Percentiles rank a stretch among this genome's conserved stretches.
Conservation (phyloP, 2,113 vertebrate genomes). For the Hippocampus barbouri region DNA sequence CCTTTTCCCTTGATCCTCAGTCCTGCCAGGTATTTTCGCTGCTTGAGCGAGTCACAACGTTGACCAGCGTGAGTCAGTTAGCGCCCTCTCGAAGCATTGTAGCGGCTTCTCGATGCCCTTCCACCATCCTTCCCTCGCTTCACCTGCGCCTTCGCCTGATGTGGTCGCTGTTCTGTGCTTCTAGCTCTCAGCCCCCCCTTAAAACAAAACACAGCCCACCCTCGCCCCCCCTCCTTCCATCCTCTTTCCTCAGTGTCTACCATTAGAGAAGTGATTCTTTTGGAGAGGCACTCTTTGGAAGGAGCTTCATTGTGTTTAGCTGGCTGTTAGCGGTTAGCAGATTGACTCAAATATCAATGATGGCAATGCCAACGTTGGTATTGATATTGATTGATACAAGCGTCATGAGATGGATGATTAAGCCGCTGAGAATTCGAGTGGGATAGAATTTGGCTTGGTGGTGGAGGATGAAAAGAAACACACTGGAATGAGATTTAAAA, state of each 20-base stretch:
- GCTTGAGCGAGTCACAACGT: conserved; percentile 80
- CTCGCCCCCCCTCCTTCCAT: background rate
- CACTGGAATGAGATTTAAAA: background rate
- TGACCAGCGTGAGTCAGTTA: conserved; percentile 80
- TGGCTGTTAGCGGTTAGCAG: background rate
- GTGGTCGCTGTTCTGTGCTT: conserved; percentile 67
- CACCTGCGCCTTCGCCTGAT: conserved; percentile 48
- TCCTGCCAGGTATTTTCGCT: conserved; percentile 75
- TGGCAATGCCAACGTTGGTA: background rate
- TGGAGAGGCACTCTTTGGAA: conserved; percentile 33
- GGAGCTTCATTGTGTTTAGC: background rate
- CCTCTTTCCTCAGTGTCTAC: conserved; percentile 43
- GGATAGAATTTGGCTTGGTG: background rate
- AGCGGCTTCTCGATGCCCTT: conserved; percentile 58
- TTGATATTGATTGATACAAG: background rate
- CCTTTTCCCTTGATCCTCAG: conserved; percentile 59
- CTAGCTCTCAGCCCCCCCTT: conserved; percentile 55
- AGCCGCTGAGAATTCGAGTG: background rate
- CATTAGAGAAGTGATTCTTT: conserved; percentile 69
- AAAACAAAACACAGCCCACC: conserved; percentile 41
- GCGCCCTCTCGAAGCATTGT: conserved; percentile 58
- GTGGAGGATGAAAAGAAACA: background rate
- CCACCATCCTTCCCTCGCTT: background rate
- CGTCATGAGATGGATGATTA: background rate
- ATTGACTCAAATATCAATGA: background rate